A percentile compares a stretch with the other conserved stretches of the same genome.
Evolutionary conservation across 2,113 vertebrate species (phyloP).

Genomic region (Erythrolamprus reginae): DNA sequence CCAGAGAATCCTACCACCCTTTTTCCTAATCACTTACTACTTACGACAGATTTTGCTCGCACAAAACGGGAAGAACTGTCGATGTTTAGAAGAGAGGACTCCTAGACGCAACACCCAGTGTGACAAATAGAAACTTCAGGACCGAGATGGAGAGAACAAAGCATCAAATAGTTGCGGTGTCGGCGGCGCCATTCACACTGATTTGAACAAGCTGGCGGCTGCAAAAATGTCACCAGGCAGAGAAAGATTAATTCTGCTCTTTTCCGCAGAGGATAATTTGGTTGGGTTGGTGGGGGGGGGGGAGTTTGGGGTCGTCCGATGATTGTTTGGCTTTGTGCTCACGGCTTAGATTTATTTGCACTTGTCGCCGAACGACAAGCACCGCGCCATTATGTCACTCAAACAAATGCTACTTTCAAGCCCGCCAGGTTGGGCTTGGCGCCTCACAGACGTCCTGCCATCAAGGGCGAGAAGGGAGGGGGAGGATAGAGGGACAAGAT

Average conservation of each 20-base stretch:
- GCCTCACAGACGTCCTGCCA: no score
- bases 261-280: background rate
- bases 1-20: no score
- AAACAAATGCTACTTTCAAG: background rate
- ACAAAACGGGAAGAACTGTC: background rate
- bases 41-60: background rate
- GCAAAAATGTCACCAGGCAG: background rate
- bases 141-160: background rate
- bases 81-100: background rate
- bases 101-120: background rate
- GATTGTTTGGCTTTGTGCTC: background rate
- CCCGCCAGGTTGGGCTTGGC: no score
- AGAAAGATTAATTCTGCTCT: background rate
- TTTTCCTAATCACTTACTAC: background rate
- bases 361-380: background rate
- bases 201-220: background rate
- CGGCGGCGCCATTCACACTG: background rate
- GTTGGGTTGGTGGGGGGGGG: no score
- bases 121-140: background rate
- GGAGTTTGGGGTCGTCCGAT: background rate
- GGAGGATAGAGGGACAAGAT: no score
- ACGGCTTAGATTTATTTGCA: background rate
- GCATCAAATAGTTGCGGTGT: background rate
- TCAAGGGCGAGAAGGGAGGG: no score
- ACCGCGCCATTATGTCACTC: background rate